A percentile compares a stretch with the other conserved stretches of the same genome.
phyloP scores from a whole-genome alignment of 2,888 invertebrate genomes.

The Leptogaster cylindrica region DNA sequence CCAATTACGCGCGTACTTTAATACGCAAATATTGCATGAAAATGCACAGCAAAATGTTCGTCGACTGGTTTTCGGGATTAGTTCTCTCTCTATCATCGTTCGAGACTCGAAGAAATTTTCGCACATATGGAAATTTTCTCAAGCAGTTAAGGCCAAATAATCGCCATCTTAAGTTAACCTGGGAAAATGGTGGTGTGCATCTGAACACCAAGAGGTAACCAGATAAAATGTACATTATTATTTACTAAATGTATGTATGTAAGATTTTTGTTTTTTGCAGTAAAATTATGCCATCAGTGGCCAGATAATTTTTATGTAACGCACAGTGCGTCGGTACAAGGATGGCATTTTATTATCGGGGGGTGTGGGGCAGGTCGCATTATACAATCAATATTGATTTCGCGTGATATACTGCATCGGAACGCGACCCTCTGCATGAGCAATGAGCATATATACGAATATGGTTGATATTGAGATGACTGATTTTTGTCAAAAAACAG shows the following conservation, averaged over 20 bases:
- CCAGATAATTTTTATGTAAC: slow-evolving; percentile 37
- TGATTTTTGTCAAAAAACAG: background rate
- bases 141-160: slow-evolving; percentile 21
- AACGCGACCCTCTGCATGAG: slow-evolving; percentile 10
- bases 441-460: background rate
- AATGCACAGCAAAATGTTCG: slow-evolving; percentile 1
- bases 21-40: slow-evolving; percentile 33
- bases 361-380: background rate
- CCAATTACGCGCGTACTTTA: slow-evolving; percentile 26
- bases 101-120: slow-evolving; percentile 15
- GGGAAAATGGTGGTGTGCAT: background rate
- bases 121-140: slow-evolving; percentile 5
- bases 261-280: slow-evolving; percentile 6
- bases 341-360: slow-evolving; percentile 32
- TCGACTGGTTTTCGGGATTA: slow-evolving; percentile 25
- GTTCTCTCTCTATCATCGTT: slow-evolving; percentile 19
- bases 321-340: slow-evolving; percentile 19
- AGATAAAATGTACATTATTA: background rate
- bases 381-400: slow-evolving; percentile 27
- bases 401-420: slow-evolving; percentile 31
- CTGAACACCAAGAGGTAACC: background rate
- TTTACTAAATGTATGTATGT: too few species aligned
- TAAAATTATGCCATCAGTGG: slow-evolving; percentile 31
- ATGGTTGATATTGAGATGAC: background rate
- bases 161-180: slow-evolving; percentile 8